Percentiles rank a stretch among this genome's conserved stretches.
Evolutionary conservation across 2,888 invertebrate species (phyloP).

Genomic region (Eurytoma adleriae): DNA sequence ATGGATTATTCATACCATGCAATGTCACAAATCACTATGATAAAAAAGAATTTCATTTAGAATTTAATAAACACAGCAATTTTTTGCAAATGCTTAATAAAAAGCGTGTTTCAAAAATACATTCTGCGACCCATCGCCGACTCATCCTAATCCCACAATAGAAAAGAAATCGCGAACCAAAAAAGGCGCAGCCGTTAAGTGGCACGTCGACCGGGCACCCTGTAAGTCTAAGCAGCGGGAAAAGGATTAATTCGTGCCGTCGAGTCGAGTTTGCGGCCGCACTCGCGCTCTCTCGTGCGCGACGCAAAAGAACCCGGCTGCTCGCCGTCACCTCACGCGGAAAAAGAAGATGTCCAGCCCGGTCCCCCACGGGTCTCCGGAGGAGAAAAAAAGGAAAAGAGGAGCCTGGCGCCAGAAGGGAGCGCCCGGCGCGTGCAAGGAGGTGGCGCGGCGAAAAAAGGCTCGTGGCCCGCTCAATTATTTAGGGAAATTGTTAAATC

Average conservation of each 20-base stretch:
- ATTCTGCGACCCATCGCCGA: slow-evolving; percentile 38
- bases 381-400: slow-evolving; percentile 11
- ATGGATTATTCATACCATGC: no score
- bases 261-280: slow-evolving; percentile 24
- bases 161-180: neutral
- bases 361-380: neutral
- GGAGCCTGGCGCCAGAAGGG: slow-evolving; percentile 26
- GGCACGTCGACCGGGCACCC: slow-evolving; percentile 44
- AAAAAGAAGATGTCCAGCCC: slow-evolving; percentile 52
- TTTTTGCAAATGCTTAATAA: no score
- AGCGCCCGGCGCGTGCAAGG: slow-evolving; percentile 14
- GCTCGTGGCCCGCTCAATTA: slow-evolving; percentile 65
- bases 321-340: slow-evolving; percentile 49
- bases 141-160: neutral
- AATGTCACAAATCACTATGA: no score
- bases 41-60: no score
- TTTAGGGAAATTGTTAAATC: slow-evolving; percentile 67
- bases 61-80: no score
- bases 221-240: slow-evolving; percentile 43
- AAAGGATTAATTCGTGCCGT: slow-evolving; percentile 56
- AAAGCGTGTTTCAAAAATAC: neutral
- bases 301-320: slow-evolving; percentile 29
- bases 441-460: slow-evolving; percentile 38
- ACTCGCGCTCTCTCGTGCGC: neutral
- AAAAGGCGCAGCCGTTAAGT: slow-evolving; percentile 11